Percentiles rank a stretch among this genome's conserved stretches.
These are phyloP conservation scores for Pentamera pediparva DNA, from an alignment of 53 echinoderm and acorn worm species.

Conservation along the genomic window DNA sequence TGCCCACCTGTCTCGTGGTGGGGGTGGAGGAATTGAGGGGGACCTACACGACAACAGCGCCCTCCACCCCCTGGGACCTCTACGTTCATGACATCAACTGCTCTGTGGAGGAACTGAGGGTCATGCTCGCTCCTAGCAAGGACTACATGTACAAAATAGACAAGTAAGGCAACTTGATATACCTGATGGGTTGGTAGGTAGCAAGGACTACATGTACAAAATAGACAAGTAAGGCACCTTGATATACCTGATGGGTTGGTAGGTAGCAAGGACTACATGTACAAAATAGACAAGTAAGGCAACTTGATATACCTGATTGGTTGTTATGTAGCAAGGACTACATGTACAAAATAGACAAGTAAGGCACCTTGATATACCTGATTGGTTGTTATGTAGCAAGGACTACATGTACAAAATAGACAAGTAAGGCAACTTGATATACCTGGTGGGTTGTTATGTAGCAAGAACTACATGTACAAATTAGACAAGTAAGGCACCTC, in stretches of 20 bases:
- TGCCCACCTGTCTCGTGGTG: constrained; percentile 67
- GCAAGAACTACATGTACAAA: too few relatives aligned
- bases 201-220: too few relatives aligned
- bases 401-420: too few relatives aligned
- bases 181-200: too few relatives aligned
- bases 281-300: too few relatives aligned
- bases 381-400: too few relatives aligned
- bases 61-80: constrained; percentile 59
- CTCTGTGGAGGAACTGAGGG: constrained; percentile 69
- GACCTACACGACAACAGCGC: constrained; percentile 69
- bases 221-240: neutral
- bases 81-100: constrained; percentile 88
- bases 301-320: too few relatives aligned
- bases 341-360: too few relatives aligned
- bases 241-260: neutral
- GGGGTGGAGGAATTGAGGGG: constrained; percentile 78
- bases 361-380: too few relatives aligned
- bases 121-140: constrained; percentile 80
- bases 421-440: too few relatives aligned
- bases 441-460: too few relatives aligned
- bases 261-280: neutral
- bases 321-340: neutral
- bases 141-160: constrained; percentile 72
- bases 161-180: constrained; percentile 42
- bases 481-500: too few relatives aligned